phyloP scores from a whole-genome alignment of 23 tunicate species.

The Botrylloides violaceus region DNA sequence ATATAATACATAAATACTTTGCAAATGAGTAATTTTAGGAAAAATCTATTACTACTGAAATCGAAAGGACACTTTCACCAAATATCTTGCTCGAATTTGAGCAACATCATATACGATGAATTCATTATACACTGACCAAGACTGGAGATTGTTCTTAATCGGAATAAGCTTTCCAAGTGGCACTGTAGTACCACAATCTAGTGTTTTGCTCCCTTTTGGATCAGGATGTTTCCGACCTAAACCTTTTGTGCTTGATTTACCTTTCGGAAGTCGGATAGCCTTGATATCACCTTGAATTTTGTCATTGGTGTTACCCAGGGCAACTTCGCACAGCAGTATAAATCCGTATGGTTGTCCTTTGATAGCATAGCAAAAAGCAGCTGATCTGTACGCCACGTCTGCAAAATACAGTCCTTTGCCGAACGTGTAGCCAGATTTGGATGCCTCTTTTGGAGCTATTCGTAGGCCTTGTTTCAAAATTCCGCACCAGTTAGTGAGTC shows the following conservation, averaged over 20 bases:
- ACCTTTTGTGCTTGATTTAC: constrained; percentile 63
- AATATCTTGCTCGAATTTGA: constrained; percentile 46
- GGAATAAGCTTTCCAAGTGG: constrained; percentile 58
- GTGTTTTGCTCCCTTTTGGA: constrained; percentile 18
- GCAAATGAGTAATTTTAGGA: too few species aligned
- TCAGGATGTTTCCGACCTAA: constrained; percentile 51
- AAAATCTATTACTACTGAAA: constrained; percentile 1
- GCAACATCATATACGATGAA: constrained; percentile 62
- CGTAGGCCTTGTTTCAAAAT: constrained; percentile 63
- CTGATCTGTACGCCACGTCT: constrained; percentile 68
- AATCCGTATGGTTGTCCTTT: constrained; percentile 49
- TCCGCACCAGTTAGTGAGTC: constrained; percentile 63
- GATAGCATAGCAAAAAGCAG: constrained; percentile 65
- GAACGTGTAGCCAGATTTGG: constrained; percentile 61
- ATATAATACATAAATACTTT: too few species aligned
- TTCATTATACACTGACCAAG: constrained; percentile 54
- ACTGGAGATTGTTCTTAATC: neutral
- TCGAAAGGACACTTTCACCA: constrained; percentile 49
- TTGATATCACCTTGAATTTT: constrained; percentile 44
- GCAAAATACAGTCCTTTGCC: constrained; percentile 87
- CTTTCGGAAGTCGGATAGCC: constrained; percentile 45
- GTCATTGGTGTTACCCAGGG: constrained; percentile 52
- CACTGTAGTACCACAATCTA: constrained; percentile 43
- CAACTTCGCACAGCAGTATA: constrained; percentile 68
- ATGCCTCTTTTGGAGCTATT: constrained; percentile 84